Conservation (phyloP, 2,797 vertebrate genomes). For the Limnodromus scolopaceus region DNA sequence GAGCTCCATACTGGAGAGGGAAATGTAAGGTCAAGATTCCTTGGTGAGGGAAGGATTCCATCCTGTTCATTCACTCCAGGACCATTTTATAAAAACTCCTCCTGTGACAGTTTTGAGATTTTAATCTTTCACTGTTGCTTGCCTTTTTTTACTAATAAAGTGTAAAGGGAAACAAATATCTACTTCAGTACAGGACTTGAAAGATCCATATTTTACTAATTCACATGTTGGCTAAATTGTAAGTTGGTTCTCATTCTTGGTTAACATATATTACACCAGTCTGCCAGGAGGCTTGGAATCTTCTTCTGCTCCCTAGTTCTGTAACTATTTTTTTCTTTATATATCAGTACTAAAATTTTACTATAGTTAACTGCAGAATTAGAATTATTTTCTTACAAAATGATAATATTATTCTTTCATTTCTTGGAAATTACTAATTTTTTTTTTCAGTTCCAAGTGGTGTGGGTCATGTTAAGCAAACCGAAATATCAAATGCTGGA, state of each 20-base stretch:
- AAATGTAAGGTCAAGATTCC: background rate
- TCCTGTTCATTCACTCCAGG: background rate
- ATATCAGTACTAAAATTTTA: background rate
- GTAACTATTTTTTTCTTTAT: background rate
- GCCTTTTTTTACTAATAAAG: background rate
- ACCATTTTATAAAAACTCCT: background rate
- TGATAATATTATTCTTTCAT: background rate
- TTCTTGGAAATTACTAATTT: background rate
- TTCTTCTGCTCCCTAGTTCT: background rate
- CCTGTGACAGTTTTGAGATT: background rate
- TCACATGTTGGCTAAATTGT: background rate
- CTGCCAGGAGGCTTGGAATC: background rate
- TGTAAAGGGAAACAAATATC: background rate
- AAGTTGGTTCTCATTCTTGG: background rate
- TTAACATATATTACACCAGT: background rate
- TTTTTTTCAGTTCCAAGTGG: background rate
- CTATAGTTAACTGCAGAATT: background rate
- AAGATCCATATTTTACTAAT: background rate
- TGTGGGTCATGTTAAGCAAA: background rate
- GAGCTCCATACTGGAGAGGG: background rate
- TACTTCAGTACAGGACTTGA: background rate
- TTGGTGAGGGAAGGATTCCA: background rate
- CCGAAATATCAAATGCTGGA: background rate
- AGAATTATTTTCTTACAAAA: background rate
- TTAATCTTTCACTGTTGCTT: background rate